Percentiles rank a stretch among this genome's conserved stretches.
phyloP scores from a whole-genome alignment of 2,113 vertebrate genomes.

The Gallinago media region DNA sequence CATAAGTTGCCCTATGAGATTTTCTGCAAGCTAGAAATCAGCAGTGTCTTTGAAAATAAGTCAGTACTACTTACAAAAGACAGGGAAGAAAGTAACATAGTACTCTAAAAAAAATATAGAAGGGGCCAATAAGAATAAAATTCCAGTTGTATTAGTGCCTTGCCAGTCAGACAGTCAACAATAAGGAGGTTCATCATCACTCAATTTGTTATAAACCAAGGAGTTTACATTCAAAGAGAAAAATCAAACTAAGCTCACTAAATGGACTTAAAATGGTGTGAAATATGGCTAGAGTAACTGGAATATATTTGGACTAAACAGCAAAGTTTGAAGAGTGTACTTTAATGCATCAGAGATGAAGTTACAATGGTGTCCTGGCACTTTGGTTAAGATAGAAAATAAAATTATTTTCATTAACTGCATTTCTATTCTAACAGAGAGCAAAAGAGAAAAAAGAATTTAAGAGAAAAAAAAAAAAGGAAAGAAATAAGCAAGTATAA shows the following conservation, averaged over 20 bases:
- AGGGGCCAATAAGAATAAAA: background rate
- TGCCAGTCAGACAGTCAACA: background rate
- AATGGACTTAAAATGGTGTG: background rate
- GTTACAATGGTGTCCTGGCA: background rate
- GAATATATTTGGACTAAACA: background rate
- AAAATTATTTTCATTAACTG: background rate
- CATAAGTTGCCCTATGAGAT: background rate
- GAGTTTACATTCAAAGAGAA: background rate
- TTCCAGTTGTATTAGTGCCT: background rate
- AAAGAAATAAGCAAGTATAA: background rate
- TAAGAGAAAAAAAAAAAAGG: background rate
- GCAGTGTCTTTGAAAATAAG: background rate
- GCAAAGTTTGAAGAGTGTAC: background rate
- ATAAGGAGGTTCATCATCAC: background rate
- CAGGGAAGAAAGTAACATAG: background rate
- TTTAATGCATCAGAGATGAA: background rate
- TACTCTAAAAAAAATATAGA: background rate
- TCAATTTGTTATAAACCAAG: background rate
- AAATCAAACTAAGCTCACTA: background rate
- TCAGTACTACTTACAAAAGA: background rate
- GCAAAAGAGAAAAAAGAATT: background rate
- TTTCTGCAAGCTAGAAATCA: background rate
- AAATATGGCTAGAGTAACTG: background rate
- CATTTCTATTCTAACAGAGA: background rate
- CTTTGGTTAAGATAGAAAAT: background rate